Base-by-base conservation (phyloP, 1,140 invertebrate species). In the Rhopalosiphum padi region DNA sequence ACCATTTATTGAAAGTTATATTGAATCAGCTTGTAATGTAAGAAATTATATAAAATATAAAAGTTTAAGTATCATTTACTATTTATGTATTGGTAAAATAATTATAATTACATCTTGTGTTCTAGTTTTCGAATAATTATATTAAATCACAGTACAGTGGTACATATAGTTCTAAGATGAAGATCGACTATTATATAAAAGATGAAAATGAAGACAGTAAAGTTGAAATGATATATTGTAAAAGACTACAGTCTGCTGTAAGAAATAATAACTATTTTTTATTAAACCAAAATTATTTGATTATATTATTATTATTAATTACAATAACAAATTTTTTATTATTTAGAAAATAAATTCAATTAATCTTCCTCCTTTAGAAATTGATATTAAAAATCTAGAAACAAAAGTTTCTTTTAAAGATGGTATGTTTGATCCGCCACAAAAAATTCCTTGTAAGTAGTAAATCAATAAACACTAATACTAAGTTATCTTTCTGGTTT, bases 381-480 rank as follows among this genome's bases (percentile, higher is more conserved):
- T 86, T 55, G 48, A 93, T 55, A 93, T 93, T n/a, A 55, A 37
- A 30, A 55, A 86, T 51, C 2, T n/a, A 41, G 25, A 53, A 85
- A 55, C 91, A 43, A 93, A 93, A 86, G 30, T 93, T 86, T 93
- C 82, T 30, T 93, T 93, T 85, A 86, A 1, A 21, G 48, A 85
- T 11, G 48, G 48, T 93, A 23, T 37, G 18, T 93, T 86, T 55
- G 51, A 0, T 86, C n/a, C 91, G 30, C 35, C 91, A 21, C 21
- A 51, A 86, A 93, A 93, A 83, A 21, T n/a, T 25, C 91, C 82
- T 51, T 86, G 91, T 93, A 55, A 93, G 91, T 90, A 90, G 23
- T 43, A 41, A 41, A 35, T 83, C 7, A 41, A 41, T 37, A 83
- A 37, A 83, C 6, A 41, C 35, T n/a, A 53, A 53, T 53, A 53